Percentiles rank a stretch among this genome's conserved stretches.
Conservation (phyloP, 2,797 vertebrate species). For the Prionace glauca region DNA sequence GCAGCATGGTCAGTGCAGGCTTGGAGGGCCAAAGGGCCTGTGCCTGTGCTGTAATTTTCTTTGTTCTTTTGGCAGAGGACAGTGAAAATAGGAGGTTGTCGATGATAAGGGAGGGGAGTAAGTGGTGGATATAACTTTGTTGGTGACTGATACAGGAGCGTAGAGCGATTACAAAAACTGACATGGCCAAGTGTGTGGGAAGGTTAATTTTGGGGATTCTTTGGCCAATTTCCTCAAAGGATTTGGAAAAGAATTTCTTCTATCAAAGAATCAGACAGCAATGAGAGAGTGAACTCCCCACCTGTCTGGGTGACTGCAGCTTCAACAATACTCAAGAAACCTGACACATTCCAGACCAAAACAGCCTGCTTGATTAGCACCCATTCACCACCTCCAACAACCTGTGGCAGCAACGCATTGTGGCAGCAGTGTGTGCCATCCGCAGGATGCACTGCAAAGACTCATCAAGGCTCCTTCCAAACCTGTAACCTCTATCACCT, state of each 20-base stretch:
- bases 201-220: background rate
- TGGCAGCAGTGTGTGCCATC: background rate
- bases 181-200: background rate
- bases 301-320: background rate
- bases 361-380: background rate
- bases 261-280: background rate
- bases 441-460: background rate
- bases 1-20: too few relatives aligned
- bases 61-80: background rate
- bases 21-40: too few relatives aligned
- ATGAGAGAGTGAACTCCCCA: background rate
- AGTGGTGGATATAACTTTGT: background rate
- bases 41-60: too few relatives aligned
- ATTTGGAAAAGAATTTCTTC: background rate
- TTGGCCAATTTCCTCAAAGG: background rate
- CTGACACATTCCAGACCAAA: background rate
- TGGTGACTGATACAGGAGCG: background rate
- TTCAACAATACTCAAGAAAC: background rate
- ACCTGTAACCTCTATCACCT: background rate
- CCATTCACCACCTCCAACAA: background rate
- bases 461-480: background rate
- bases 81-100: background rate
- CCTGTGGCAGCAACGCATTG: too few relatives aligned
- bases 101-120: background rate
- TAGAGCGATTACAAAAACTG: background rate